phyloP scores from a whole-genome alignment of 2,888 invertebrate species.

The Amiota communis region DNA sequence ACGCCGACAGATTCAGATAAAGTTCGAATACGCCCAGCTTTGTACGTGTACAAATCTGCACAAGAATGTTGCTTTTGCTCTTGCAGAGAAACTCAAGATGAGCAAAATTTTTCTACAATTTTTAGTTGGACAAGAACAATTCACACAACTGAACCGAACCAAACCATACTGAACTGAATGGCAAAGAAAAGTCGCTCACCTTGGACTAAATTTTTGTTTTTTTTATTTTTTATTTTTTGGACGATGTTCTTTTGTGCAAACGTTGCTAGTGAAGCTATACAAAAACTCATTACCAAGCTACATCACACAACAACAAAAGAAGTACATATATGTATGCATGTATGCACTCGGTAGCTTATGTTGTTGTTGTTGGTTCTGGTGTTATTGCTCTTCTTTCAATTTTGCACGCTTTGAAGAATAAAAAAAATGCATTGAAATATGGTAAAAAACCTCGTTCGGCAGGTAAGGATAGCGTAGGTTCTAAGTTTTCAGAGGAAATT shows the following conservation, averaged over 20 bases:
- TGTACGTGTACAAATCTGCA: slow-evolving; percentile 5
- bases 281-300: slow-evolving; percentile 22
- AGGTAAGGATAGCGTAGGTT: slow-evolving; percentile 13
- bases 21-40: slow-evolving; percentile 12
- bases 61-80: not conserved
- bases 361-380: not conserved
- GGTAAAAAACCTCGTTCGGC: not conserved
- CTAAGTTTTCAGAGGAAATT: slow-evolving; percentile 11
- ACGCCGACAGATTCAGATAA: not conserved
- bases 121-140: slow-evolving; percentile 8
- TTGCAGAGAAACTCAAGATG: slow-evolving; percentile 5
- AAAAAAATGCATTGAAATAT: not conserved
- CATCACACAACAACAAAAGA: not conserved
- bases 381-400: not conserved
- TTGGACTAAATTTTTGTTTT: slow-evolving; percentile 58
- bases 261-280: slow-evolving; percentile 6
- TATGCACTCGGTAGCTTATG: not conserved
- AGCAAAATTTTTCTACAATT: not conserved
- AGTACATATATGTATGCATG: not conserved
- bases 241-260: slow-evolving; percentile 15
- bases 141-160: not conserved
- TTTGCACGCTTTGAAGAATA: not conserved
- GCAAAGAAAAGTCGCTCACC: slow-evolving; percentile 55
- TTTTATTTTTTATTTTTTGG: slow-evolving; percentile 20
- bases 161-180: slow-evolving; percentile 13